Conservation (phyloP, 2,797 vertebrate species). For the Cynodonichthys magdalenae region DNA sequence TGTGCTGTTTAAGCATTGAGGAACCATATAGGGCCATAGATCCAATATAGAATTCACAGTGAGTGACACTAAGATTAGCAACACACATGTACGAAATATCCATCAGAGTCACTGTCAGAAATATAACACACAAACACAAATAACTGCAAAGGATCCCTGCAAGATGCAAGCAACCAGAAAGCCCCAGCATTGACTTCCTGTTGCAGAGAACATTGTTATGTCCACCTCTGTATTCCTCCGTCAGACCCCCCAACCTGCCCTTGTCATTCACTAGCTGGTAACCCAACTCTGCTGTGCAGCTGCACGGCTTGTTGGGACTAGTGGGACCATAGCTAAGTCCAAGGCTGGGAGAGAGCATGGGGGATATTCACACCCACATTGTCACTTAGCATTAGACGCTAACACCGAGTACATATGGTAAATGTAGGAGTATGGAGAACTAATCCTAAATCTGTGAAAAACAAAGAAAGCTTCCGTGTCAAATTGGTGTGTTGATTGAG, state of each 20-base stretch:
- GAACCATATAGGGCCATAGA: slow-evolving; percentile 66
- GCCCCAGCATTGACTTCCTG: slow-evolving; percentile 38
- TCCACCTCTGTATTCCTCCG: slow-evolving; percentile 70
- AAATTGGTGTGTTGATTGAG: slow-evolving; percentile 21
- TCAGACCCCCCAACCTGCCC: slow-evolving; percentile 83
- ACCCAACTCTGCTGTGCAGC: slow-evolving; percentile 84
- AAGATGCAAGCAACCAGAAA: slow-evolving; percentile 25
- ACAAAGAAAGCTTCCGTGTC: slow-evolving; percentile 17
- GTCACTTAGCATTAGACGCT: slow-evolving; percentile 49
- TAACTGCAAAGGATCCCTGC: slow-evolving; percentile 16
- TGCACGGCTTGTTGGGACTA: slow-evolving; percentile 78
- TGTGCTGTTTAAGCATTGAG: slow-evolving; percentile 42
- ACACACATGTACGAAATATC: slow-evolving; percentile 47
- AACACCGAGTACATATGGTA: slow-evolving; percentile 42
- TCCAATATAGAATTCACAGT: slow-evolving; percentile 67
- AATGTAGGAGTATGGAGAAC: slow-evolving; percentile 34
- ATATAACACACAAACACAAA: slow-evolving; percentile 40
- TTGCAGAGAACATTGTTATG: slow-evolving; percentile 61
- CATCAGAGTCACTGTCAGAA: slow-evolving; percentile 43
- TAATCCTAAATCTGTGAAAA: slow-evolving; percentile 24
- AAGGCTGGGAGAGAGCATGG: slow-evolving; percentile 51
- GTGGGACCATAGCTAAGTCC: slow-evolving; percentile 56
- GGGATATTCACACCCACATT: slow-evolving; percentile 52
- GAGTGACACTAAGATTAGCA: slow-evolving; percentile 67
- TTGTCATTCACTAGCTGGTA: slow-evolving; percentile 87